phyloP scores from a whole-genome alignment of 2,888 invertebrate species.

The Trachelus tabidus region DNA sequence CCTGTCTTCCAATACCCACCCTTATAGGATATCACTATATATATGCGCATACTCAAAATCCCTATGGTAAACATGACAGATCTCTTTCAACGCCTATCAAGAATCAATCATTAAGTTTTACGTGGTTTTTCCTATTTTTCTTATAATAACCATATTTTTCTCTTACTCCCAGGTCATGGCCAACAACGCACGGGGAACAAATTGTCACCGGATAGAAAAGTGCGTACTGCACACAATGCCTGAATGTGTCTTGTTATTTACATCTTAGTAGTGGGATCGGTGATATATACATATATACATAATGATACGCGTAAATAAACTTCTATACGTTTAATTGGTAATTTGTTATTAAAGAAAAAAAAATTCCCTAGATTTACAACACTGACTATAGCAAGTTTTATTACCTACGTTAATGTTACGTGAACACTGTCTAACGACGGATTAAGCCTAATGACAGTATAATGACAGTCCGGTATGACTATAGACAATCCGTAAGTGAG shows the following conservation, averaged over 20 bases:
- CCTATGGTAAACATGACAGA: slow-evolving; percentile 33
- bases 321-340: neutral
- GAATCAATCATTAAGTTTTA: slow-evolving; percentile 52
- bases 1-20: slow-evolving; percentile 30
- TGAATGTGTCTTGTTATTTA: neutral
- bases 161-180: neutral
- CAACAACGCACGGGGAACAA: neutral
- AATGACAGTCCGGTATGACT: neutral
- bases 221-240: neutral
- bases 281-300: neutral
- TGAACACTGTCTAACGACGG: neutral
- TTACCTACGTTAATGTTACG: neutral
- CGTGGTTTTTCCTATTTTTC: neutral
- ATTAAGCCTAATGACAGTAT: neutral
- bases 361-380: neutral
- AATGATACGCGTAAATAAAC: neutral
- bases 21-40: neutral
- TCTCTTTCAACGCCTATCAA: slow-evolving; percentile 35
- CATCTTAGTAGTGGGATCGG: neutral
- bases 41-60: slow-evolving; percentile 22
- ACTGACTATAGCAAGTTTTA: neutral
- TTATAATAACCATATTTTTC: neutral
- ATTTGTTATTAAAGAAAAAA: neutral
- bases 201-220: neutral
- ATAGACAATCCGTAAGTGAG: neutral